Evolutionary conservation across 2,113 vertebrate genomes (phyloP).

Genomic region (Myiozetetes cayanensis): DNA sequence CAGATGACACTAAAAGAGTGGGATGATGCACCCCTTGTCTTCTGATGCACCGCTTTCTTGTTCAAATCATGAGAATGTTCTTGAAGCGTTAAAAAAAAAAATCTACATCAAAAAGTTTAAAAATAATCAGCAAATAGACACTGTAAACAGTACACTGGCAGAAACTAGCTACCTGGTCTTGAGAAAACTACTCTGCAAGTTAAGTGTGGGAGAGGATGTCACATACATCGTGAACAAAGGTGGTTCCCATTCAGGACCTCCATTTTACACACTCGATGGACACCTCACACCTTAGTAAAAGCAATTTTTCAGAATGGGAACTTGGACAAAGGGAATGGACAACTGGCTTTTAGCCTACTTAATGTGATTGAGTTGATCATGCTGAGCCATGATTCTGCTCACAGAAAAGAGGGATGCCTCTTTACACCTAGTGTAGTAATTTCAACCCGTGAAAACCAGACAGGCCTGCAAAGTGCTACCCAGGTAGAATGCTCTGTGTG

Average conservation of each 20-base stretch:
- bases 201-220: not conserved
- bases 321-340: not conserved
- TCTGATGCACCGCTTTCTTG: conserved; percentile 38
- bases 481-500: not conserved
- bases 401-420: not conserved
- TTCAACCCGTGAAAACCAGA: not conserved
- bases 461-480: not conserved
- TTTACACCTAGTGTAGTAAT: not conserved
- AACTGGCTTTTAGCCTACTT: not conserved
- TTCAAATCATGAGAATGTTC: conserved; percentile 35
- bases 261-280: not conserved
- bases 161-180: conserved; percentile 66
- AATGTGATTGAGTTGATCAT: not conserved
- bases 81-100: conserved; percentile 18
- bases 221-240: not conserved
- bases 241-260: conserved; percentile 3
- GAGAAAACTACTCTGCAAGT: conserved; percentile 50
- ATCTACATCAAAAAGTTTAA: conserved; percentile 52
- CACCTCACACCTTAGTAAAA: not conserved
- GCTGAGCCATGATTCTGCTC: not conserved
- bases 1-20: conserved; percentile 71
- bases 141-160: conserved; percentile 76
- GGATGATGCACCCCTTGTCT: conserved; percentile 59
- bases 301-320: not conserved
- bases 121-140: conserved; percentile 64